Evolutionary conservation across 1,140 invertebrate genomes (phyloP), one percentile per base, ranked within the genome.

Genomic region (Phocides pigmalion): DNA sequence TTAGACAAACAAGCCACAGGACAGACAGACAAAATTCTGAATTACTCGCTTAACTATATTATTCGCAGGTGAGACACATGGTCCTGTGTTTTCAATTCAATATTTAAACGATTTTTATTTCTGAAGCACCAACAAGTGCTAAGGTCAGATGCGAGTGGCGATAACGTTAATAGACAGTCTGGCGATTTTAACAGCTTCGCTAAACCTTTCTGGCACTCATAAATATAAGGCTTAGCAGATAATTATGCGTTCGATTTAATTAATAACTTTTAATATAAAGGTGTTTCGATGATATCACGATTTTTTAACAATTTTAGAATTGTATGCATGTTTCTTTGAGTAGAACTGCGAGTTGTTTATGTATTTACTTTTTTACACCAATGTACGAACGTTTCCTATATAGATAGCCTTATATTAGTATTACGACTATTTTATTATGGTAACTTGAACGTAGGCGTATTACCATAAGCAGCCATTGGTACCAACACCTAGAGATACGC

Each of bases 121-220:
- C 28, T 20, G 44, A 61, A 49, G 58, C 58, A 47, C 56, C 56
- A 59, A 44, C 41, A 47, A 61, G 58, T 49, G 58, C 20, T 61
- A 49, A 61, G 58, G 58, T 61, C 44, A 61, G 58, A 61, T 61
- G 12, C n/a, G n/a, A 8, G 17, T 9, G 47, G 12, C 44, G 46
- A 62, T 62, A 62, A 49, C 58, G 32, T 62, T 62, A 62, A 62
- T 62, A 62, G 28, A 25, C 44, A 47, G 58, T 61, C 32, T 62
- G 44, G 32, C 9, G 9, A 50, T 61, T 15, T 61, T 50, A 61
- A 61, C 46, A 61, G 46, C 58, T 61, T 39, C 58, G 56, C 25
- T 32, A 37, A 32, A 22, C 22, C 32, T 59, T 35, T 59, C 41
- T 16, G 22, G n/a, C 41, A 20, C 44, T 49, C 44, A 22, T 49